Evolutionary conservation across 2,797 vertebrate genomes (phyloP).

Genomic region (Helicolenus hilgendorfi): DNA sequence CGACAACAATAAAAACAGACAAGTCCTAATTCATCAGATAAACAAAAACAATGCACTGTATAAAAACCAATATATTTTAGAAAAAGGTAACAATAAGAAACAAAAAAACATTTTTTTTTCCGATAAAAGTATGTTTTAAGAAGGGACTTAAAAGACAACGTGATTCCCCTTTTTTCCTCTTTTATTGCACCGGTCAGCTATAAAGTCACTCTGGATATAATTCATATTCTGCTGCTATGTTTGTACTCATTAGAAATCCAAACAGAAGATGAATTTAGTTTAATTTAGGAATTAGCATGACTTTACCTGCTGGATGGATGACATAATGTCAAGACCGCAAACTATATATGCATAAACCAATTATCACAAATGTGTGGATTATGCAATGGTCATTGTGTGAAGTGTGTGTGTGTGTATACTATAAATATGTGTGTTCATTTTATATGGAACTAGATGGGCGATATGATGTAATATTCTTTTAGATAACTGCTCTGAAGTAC

Average conservation of each 20-base stretch:
- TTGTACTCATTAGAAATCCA: not conserved
- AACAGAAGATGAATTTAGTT: not conserved
- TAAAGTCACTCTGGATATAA: not conserved
- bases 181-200: not conserved
- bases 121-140: not conserved
- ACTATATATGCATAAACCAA: not conserved
- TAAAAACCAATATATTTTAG: not conserved
- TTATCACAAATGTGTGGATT: not conserved
- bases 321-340: no score
- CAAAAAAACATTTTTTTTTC: not conserved
- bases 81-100: not conserved
- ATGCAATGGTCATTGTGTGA: not conserved
- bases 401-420: not conserved
- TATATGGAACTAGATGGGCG: not conserved
- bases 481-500: not conserved
- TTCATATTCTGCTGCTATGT: not conserved
- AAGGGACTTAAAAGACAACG: not conserved
- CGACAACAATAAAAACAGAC: not conserved
- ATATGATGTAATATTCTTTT: not conserved
- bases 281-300: not conserved
- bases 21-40: not conserved
- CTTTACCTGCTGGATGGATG: not conserved
- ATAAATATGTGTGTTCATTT: not conserved
- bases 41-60: not conserved
- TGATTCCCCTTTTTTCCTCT: not conserved